These are phyloP conservation scores for Caenorhabditis virilis DNA, from an alignment of 2,888 invertebrate species.

Conservation along the genomic window DNA sequence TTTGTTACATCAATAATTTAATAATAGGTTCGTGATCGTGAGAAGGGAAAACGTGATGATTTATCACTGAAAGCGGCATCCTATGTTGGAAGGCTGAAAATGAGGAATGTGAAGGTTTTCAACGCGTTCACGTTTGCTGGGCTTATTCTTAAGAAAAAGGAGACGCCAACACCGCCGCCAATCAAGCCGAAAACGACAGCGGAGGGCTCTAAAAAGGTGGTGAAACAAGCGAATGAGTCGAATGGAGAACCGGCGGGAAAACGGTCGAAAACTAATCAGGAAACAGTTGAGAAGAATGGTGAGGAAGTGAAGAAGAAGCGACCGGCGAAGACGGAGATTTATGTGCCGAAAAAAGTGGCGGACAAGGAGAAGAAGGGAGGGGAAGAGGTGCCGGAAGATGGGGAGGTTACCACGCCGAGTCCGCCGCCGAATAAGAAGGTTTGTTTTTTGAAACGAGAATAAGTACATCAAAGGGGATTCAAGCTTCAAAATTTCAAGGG, in stretches of 20 bases:
- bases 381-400: conserved; percentile 13
- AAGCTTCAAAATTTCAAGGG: too few relatives aligned
- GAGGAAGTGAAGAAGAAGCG: conserved; percentile 13
- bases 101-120: conserved; percentile 38
- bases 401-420: conserved; percentile 17
- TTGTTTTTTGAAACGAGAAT: too few relatives aligned
- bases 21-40: conserved; percentile 49
- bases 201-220: conserved; percentile 6
- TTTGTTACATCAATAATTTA: neutral
- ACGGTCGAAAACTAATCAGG: neutral
- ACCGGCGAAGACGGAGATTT: too few relatives aligned
- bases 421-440: conserved; percentile 28
- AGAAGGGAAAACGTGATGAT: conserved; percentile 62
- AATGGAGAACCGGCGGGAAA: conserved; percentile 2
- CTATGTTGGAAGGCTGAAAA: conserved; percentile 56
- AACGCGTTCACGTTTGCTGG: conserved; percentile 12
- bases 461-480: too few relatives aligned
- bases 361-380: conserved; percentile 7
- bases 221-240: conserved; percentile 10
- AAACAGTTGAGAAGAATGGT: conserved; percentile 25
- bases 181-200: too few relatives aligned
- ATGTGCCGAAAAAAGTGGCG: neutral
- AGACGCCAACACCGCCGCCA: neutral
- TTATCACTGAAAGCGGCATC: conserved; percentile 60
- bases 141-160: conserved; percentile 5